Base-by-base conservation (phyloP, 1,140 invertebrate species). In the Thaumatotibia leucotreta region DNA sequence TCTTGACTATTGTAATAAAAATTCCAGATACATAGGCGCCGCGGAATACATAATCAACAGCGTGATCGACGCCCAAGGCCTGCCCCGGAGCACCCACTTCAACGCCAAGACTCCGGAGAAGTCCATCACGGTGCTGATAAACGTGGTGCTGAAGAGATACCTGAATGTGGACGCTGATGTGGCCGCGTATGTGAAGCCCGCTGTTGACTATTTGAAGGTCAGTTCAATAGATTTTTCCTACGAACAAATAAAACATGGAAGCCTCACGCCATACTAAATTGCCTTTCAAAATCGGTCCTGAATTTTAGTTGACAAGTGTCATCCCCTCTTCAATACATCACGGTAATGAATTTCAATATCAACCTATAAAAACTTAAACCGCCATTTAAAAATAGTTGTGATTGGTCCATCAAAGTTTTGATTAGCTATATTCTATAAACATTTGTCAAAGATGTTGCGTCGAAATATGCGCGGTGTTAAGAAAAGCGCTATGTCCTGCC, bases 21-120 rank as follows among this genome's bases (percentile, higher is more conserved):
- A 65, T 88, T 91, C 70, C 88, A 95, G 95, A 69, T 96, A 96
- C 75, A 77, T 96, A 49, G 83, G 92, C 54, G 95, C 94, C 0
- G 92, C 90, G 0, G 94, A 96, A 75, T 94, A 95, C 72, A 92
- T 96, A 62, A 92, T 94, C 14, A 97, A 97, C 80, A 93, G 94
- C 64, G 95, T 96, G 77, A 81, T 97, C 1, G 95, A 95, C 72
- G 92, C 93, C 24, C 95, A 96, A 77, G 95, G 95, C 31, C 94
- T 95, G 64, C 95, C 95, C 0, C 95, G 95, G 75, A 88, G 92
- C 1, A 93, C 93, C 0, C 93, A 94, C 74, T 95, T 96, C 75
- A 94, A 96, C 77, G 90, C 94, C n/a, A 88, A 91, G 0, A 92
- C 92, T 49, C 94, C 95, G 0, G 92, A 93, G 0, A 93, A 96